phyloP scores from a whole-genome alignment of 2,113 vertebrate species.

The Heterocephalus glaber region DNA sequence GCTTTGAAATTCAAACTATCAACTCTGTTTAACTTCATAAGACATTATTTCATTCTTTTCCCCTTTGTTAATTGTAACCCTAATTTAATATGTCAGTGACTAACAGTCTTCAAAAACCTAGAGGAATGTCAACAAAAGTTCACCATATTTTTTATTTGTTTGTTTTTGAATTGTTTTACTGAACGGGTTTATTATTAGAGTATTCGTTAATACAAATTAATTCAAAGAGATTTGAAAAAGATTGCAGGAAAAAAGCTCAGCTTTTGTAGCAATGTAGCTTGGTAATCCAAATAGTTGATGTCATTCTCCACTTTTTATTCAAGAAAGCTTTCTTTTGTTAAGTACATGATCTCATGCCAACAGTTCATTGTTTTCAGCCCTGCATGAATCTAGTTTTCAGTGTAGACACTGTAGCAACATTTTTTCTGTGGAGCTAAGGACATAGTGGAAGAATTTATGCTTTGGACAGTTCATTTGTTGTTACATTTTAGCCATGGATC shows the following conservation, averaged over 20 bases:
- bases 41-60: constrained; percentile 2
- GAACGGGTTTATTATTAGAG: constrained; percentile 13
- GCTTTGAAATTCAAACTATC: constrained; percentile 55
- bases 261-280: constrained; percentile 39
- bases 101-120: constrained; percentile 47
- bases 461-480: neutral
- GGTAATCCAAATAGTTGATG: constrained; percentile 65
- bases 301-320: constrained; percentile 61
- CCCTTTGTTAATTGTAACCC: constrained; percentile 19
- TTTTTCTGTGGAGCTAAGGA: neutral
- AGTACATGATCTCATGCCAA: constrained; percentile 29
- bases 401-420: neutral
- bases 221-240: constrained; percentile 53
- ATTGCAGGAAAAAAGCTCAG: constrained; percentile 42
- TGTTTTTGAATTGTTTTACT: constrained; percentile 58
- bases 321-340: constrained; percentile 56
- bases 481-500: neutral
- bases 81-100: constrained; percentile 43
- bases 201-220: constrained; percentile 67
- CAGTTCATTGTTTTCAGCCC: constrained; percentile 16
- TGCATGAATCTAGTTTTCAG: neutral
- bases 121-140: constrained; percentile 52
- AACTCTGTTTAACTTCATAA: neutral
- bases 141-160: constrained; percentile 38
- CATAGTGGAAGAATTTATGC: neutral